These are phyloP conservation scores for Arctia plantaginis DNA, from an alignment of 2,888 invertebrate genomes.

Conservation along the genomic window DNA sequence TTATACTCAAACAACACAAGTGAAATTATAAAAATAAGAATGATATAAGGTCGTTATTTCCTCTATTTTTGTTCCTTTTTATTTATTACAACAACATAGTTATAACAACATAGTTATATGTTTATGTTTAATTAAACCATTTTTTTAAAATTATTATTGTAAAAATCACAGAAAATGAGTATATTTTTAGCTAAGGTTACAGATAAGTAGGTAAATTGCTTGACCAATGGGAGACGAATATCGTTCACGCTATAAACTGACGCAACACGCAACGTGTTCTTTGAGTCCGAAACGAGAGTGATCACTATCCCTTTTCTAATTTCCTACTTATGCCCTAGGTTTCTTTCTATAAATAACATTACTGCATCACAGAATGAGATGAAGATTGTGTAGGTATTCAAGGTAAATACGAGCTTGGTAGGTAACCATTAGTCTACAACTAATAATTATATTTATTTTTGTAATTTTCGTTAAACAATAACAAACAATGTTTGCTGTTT, in stretches of 20 bases:
- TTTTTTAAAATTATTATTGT: too few relatives aligned
- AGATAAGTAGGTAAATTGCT: neutral
- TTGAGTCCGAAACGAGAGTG: too few relatives aligned
- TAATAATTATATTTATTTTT: slow-evolving; percentile 5
- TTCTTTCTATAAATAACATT: neutral
- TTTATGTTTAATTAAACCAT: too few relatives aligned
- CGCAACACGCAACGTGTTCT: too few relatives aligned
- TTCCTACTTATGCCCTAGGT: neutral
- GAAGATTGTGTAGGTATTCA: neutral
- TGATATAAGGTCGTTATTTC: neutral
- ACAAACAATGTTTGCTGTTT: slow-evolving; percentile 5
- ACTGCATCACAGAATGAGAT: neutral
- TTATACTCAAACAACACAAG: neutral
- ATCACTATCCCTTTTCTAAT: too few relatives aligned
- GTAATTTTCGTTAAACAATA: neutral
- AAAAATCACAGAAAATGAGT: neutral
- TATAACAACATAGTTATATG: too few relatives aligned
- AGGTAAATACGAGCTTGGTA: neutral
- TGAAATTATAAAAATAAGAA: neutral
- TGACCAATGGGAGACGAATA: neutral
- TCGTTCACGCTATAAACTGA: too few relatives aligned
- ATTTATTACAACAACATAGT: too few relatives aligned
- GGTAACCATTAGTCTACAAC: neutral
- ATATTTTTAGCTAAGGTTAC: neutral
- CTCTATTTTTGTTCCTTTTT: neutral